Evolutionary conservation across 2,797 vertebrate species (phyloP).

Genomic region (Falco columbarius): DNA sequence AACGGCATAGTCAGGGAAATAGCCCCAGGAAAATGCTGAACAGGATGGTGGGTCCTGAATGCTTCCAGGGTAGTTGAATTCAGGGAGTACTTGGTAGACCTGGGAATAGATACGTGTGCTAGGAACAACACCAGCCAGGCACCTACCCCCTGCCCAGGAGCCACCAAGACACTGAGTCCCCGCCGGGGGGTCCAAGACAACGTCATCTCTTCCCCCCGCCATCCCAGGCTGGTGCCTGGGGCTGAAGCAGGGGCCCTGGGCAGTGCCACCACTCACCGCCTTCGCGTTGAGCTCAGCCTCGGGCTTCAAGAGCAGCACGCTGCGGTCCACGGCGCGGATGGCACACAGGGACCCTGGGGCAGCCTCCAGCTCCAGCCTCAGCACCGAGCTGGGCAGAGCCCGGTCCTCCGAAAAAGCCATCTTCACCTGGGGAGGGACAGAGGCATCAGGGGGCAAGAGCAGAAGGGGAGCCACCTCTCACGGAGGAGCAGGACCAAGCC

Average conservation of each 20-base stretch:
- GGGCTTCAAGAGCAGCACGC: constrained; percentile 78
- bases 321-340: constrained; percentile 83
- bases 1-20: fast-evolving
- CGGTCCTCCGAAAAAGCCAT: constrained; percentile 75
- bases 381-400: constrained; percentile 74
- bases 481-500: neutral
- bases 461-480: neutral
- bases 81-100: neutral
- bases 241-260: neutral
- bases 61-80: neutral
- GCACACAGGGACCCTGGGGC: constrained; percentile 83
- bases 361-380: constrained; percentile 76
- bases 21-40: neutral
- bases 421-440: constrained; percentile 72
- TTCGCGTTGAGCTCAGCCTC: constrained; percentile 71
- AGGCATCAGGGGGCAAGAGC: neutral
- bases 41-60: neutral
- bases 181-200: fast-evolving
- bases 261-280: constrained; percentile 62
- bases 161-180: fast-evolving
- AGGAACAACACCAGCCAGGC: neutral
- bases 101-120: neutral
- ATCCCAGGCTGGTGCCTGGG: neutral
- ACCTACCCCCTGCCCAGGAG: neutral
- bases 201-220: neutral